phyloP scores from a whole-genome alignment of 2,888 invertebrate species.

The Caprella mutica region DNA sequence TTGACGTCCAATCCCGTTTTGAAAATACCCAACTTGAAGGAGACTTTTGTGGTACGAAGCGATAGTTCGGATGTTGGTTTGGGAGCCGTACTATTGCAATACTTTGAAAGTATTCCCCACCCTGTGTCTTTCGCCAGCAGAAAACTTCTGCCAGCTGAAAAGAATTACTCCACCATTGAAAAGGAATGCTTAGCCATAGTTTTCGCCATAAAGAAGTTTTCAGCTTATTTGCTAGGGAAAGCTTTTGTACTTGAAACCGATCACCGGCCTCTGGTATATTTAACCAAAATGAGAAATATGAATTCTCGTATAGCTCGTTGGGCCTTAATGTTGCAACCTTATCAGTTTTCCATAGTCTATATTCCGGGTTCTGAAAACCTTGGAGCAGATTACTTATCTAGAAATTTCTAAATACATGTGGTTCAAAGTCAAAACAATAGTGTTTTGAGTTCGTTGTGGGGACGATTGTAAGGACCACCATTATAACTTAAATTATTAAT shows the following conservation, averaged over 20 bases:
- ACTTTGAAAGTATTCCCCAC: background rate
- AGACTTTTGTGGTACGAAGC: background rate
- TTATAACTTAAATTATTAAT: too few relatives aligned
- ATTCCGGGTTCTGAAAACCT: constrained; percentile 3
- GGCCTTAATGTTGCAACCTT: background rate
- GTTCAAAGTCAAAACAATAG: too few relatives aligned
- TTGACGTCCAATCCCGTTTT: background rate
- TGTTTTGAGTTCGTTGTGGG: too few relatives aligned
- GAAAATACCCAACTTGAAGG: background rate
- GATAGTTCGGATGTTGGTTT: constrained; percentile 7
- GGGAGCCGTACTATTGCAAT: constrained; percentile 2
- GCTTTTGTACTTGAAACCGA: constrained; percentile 7
- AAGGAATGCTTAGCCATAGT: constrained; percentile 2
- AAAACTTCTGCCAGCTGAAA: background rate
- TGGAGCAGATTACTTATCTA: background rate
- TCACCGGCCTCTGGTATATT: constrained; percentile 11
- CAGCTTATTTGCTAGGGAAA: constrained; percentile 1
- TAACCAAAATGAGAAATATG: background rate
- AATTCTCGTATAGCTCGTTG: background rate
- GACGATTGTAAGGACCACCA: too few relatives aligned
- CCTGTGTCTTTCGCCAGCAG: constrained; percentile 10
- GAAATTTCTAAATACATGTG: background rate
- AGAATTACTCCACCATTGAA: background rate
- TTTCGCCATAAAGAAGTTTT: background rate
- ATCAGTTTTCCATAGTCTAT: background rate